These are phyloP conservation scores for Periparus ater DNA, from an alignment of 2,797 vertebrate species.

Conservation along the genomic window DNA sequence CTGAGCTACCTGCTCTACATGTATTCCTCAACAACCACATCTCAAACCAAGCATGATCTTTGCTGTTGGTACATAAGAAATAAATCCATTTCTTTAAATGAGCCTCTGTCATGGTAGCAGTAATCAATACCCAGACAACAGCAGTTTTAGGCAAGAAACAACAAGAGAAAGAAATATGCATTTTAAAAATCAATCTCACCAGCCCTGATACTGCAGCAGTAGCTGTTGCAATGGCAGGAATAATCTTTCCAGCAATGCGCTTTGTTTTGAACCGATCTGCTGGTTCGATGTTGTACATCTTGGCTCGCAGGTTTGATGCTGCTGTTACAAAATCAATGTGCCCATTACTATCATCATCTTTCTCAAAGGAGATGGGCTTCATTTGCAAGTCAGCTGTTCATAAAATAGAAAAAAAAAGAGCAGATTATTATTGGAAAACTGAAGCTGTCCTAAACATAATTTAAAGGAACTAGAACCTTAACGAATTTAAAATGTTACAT, in stretches of 20 bases:
- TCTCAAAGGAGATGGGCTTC: conserved; percentile 90
- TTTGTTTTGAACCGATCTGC: conserved; percentile 96
- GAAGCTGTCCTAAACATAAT: not conserved
- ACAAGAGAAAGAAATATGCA: not conserved
- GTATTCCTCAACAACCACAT: not conserved
- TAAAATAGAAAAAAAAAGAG: not conserved
- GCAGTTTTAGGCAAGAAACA: not conserved
- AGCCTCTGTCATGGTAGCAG: not conserved
- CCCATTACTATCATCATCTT: conserved; percentile 92
- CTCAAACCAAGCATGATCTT: not conserved
- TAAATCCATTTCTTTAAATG: not conserved
- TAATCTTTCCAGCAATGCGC: conserved; percentile 97
- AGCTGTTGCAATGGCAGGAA: conserved; percentile 96
- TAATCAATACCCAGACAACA: not conserved
- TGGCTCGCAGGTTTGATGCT: conserved; percentile 90
- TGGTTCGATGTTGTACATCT: conserved; percentile 93
- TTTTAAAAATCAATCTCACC: conserved; percentile 77
- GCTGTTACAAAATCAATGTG: conserved; percentile 94
- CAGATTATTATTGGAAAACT: not conserved
- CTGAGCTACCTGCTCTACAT: not conserved
- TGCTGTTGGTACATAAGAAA: not conserved
- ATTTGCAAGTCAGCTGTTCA: conserved; percentile 84
- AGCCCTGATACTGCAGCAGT: conserved; percentile 95
- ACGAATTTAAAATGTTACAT: not conserved
- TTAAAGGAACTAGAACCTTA: not conserved